These are phyloP conservation scores for Ceratina calcarata DNA, from an alignment of 1,140 invertebrate species.

Conservation along the genomic window DNA sequence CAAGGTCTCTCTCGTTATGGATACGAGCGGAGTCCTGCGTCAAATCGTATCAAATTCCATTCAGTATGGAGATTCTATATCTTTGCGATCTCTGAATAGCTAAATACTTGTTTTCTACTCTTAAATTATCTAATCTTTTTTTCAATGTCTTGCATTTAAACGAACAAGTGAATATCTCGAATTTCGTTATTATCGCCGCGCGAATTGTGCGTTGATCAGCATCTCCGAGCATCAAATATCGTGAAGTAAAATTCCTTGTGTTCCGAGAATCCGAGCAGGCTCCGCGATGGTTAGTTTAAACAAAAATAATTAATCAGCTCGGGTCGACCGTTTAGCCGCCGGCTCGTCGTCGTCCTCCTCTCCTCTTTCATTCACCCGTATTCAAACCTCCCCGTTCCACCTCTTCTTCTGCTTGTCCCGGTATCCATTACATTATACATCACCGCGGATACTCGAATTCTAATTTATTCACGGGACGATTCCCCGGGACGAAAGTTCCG, in stretches of 20 bases:
- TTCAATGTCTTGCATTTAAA: too few relatives aligned
- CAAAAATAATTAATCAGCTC: constrained; percentile 78
- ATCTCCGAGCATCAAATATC: constrained; percentile 43
- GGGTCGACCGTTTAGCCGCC: constrained; percentile 50
- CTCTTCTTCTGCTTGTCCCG: constrained; percentile 42
- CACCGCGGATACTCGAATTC: constrained; percentile 76
- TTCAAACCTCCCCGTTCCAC: constrained; percentile 8
- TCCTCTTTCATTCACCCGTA: constrained; percentile 43
- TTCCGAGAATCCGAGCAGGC: constrained; percentile 65
- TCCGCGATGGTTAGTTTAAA: constrained; percentile 68
- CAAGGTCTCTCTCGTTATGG: constrained; percentile 25
- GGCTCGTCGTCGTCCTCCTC: constrained; percentile 30
- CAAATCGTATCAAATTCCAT: not conserved
- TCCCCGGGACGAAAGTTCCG: constrained; percentile 64
- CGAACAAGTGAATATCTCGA: too few relatives aligned
- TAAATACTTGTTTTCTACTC: too few relatives aligned
- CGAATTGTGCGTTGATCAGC: too few relatives aligned
- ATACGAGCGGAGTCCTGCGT: constrained; percentile 10
- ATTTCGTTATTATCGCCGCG: too few relatives aligned
- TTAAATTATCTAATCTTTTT: too few relatives aligned
- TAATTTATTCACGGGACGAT: constrained; percentile 77
- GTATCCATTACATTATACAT: constrained; percentile 80
- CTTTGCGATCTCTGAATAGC: too few relatives aligned
- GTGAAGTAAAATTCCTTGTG: constrained; percentile 53
- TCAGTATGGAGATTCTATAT: not conserved